Conservation (phyloP, 1,140 invertebrate species). For the Aphidius gifuensis region DNA sequence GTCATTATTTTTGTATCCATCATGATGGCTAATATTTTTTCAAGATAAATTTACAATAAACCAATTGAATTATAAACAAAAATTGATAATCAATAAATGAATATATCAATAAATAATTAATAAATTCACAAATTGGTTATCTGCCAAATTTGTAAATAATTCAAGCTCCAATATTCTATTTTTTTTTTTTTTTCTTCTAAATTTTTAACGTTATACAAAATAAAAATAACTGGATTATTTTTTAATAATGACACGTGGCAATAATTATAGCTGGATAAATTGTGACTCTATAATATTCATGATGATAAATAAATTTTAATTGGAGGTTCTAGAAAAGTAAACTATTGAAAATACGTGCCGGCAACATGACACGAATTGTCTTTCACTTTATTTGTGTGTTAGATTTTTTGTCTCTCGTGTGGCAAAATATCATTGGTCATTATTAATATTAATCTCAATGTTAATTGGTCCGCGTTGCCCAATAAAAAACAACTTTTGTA, state of each 20-base stretch:
- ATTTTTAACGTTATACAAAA: no score
- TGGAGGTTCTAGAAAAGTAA: constrained; percentile 3
- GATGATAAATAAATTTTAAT: no score
- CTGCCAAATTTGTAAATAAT: no score
- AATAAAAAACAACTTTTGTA: constrained; percentile 20
- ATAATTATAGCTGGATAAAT: no score
- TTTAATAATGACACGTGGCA: not conserved
- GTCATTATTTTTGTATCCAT: constrained; percentile 32
- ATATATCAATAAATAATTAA: no score
- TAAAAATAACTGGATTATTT: not conserved
- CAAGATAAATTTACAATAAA: not conserved
- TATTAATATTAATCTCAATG: not conserved
- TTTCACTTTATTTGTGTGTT: not conserved
- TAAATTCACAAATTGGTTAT: no score
- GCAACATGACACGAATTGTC: constrained; percentile 19
- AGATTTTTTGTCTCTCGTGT: constrained; percentile 40
- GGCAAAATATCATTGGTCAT: constrained; percentile 42
- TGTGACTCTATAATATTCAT: no score
- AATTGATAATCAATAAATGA: no score
- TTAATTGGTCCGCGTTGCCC: constrained; percentile 45
- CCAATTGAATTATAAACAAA: not conserved
- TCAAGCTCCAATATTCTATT: no score
- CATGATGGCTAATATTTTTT: constrained; percentile 15
- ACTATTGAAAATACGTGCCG: constrained; percentile 21
- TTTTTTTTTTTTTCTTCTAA: no score